Evolutionary conservation across 2,113 vertebrate genomes (phyloP).

Genomic region (Odocoileus virginianus): DNA sequence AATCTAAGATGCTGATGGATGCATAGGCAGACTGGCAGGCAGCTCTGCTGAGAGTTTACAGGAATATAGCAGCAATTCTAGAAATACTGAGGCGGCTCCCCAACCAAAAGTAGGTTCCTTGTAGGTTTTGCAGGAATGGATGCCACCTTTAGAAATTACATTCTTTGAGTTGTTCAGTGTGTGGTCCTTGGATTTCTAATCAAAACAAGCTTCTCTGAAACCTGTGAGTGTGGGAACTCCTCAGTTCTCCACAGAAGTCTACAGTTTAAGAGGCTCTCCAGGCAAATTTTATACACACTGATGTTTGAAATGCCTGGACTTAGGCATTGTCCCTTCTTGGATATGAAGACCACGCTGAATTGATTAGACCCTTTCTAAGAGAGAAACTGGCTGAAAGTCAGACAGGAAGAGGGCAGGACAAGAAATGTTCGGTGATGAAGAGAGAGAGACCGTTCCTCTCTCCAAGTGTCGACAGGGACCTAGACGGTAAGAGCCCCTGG

Average conservation of each 20-base stretch:
- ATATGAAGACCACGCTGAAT: background rate
- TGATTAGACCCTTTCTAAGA: background rate
- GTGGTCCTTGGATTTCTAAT: background rate
- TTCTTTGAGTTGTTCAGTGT: background rate
- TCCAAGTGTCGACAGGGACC: background rate
- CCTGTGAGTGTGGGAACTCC: background rate
- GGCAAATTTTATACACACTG: background rate
- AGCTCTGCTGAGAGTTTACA: background rate
- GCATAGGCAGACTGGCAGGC: rapidly evolving
- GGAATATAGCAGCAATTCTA: background rate
- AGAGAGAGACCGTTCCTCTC: background rate
- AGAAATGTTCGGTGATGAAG: background rate
- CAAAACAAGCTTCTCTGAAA: background rate
- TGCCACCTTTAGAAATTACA: background rate
- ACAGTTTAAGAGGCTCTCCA: background rate
- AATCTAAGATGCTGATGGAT: background rate
- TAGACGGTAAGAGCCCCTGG: background rate
- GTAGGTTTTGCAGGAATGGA: background rate
- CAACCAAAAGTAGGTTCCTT: background rate
- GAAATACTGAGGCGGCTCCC: rapidly evolving
- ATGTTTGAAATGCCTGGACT: background rate
- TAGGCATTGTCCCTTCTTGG: background rate
- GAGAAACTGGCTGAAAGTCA: background rate
- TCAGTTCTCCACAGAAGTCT: background rate
- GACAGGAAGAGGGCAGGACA: background rate